A percentile compares a stretch with the other conserved stretches of the same genome.
Evolutionary conservation across 1,140 invertebrate genomes (phyloP).

Genomic region (Phortica variegata): DNA sequence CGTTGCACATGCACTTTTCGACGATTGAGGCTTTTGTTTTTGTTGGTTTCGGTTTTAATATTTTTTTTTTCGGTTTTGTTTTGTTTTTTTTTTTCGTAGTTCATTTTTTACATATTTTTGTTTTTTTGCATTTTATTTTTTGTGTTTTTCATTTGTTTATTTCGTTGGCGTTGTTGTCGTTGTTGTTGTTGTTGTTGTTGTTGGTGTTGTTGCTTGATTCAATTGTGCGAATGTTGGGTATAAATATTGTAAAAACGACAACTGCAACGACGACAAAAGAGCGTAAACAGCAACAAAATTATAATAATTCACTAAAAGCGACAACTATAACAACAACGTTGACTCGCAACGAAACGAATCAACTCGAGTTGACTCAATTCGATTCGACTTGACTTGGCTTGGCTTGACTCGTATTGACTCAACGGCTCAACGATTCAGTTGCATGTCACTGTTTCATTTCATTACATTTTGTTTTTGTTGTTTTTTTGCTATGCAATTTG

Average conservation of each 20-base stretch:
- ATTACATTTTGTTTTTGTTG: slow-evolving; percentile 21
- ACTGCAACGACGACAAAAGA: background rate
- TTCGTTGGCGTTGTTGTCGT: background rate
- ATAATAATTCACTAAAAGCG: slow-evolving; percentile 39
- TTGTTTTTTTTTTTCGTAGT: slow-evolving; percentile 19
- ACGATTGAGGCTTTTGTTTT: slow-evolving; percentile 4
- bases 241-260: slow-evolving; percentile 10
- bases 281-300: slow-evolving; percentile 25
- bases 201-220: slow-evolving; percentile 12
- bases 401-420: too few relatives aligned
- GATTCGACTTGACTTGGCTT: slow-evolving; percentile 29
- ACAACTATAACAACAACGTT: too few relatives aligned
- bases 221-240: slow-evolving; percentile 32
- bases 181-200: background rate
- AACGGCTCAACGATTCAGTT: slow-evolving; percentile 42
- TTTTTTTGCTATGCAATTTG: slow-evolving; percentile 34
- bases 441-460: slow-evolving; percentile 43
- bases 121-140: too few relatives aligned
- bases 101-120: too few relatives aligned
- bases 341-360: slow-evolving; percentile 1
- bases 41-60: slow-evolving; percentile 7
- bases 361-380: slow-evolving; percentile 19
- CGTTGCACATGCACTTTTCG: slow-evolving; percentile 54
- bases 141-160: too few relatives aligned
- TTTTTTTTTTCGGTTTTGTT: slow-evolving; percentile 21